These are phyloP conservation scores for Phalloptychus januarius DNA, from an alignment of 2,797 vertebrate species.

Conservation along the genomic window DNA sequence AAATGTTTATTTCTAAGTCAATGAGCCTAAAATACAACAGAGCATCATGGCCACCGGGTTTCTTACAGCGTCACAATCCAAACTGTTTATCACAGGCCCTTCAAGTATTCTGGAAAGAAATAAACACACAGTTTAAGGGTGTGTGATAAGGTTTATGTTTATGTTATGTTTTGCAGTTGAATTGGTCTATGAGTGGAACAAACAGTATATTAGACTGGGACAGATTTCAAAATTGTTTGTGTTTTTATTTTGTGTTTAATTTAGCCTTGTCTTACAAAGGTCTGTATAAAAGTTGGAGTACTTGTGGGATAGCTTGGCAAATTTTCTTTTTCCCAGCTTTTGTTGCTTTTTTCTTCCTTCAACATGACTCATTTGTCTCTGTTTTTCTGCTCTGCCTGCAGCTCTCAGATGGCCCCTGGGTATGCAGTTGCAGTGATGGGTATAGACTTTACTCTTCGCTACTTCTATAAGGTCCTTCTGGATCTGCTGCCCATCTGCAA, in stretches of 20 bases:
- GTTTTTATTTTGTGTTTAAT: slow-evolving; percentile 3
- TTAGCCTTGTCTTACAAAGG: slow-evolving; percentile 8
- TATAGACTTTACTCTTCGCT: slow-evolving; percentile 96
- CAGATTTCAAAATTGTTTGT: slow-evolving; percentile 9
- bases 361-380: not conserved
- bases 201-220: slow-evolving; percentile 31
- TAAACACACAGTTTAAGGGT: slow-evolving; percentile 40
- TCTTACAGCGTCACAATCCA: slow-evolving; percentile 21
- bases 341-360: not conserved
- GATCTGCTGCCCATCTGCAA: slow-evolving; percentile 96
- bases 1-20: slow-evolving; percentile 43
- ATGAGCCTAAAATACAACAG: slow-evolving; percentile 32
- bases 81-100: slow-evolving; percentile 34
- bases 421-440: slow-evolving; percentile 97
- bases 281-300: slow-evolving; percentile 5
- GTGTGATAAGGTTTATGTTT: slow-evolving; percentile 52
- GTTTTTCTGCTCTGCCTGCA: slow-evolving; percentile 46
- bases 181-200: slow-evolving; percentile 50
- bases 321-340: not conserved
- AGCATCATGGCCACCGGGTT: not conserved
- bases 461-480: slow-evolving; percentile 98
- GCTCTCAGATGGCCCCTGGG: slow-evolving; percentile 90
- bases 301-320: not conserved
- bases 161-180: slow-evolving; percentile 40
- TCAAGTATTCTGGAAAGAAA: slow-evolving; percentile 26